Evolutionary conservation across 2,797 vertebrate genomes (phyloP).

Genomic region (Podarcis lilfordi): DNA sequence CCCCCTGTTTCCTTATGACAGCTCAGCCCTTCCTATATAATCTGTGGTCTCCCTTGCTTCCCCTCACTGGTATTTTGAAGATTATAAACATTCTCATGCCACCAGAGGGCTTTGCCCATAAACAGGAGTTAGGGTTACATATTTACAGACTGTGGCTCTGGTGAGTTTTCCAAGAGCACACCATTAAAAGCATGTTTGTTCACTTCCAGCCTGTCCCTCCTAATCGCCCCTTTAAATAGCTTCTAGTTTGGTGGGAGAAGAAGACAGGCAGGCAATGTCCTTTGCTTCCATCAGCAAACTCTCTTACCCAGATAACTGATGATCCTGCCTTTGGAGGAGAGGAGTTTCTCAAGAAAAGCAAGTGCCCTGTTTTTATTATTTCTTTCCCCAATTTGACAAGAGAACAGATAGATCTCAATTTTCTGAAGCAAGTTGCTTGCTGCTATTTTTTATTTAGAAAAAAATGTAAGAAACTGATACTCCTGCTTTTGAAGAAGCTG

Average conservation of each 20-base stretch:
- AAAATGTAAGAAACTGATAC: not conserved
- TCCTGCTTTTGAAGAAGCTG: conserved; percentile 28
- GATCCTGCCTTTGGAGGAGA: not conserved
- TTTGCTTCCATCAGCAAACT: conserved; percentile 1
- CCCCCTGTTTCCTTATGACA: not conserved
- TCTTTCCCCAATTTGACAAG: conserved; percentile 20
- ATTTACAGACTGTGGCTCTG: conserved; percentile 24
- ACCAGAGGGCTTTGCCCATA: conserved; percentile 6
- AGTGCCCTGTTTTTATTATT: conserved; percentile 11
- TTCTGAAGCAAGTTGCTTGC: not conserved
- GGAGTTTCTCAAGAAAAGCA: conserved; percentile 17
- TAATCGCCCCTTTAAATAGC: conserved; percentile 11
- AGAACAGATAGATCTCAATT: conserved; percentile 38
- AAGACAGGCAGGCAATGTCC: not conserved
- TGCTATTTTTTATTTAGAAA: conserved; percentile 3
- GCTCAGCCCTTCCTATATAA: not conserved
- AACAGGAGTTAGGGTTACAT: conserved; percentile 1
- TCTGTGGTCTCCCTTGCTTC: conserved; percentile 22
- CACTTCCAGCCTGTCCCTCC: conserved; percentile 6
- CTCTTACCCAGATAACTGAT: not conserved
- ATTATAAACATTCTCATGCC: conserved; percentile 6
- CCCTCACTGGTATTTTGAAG: not conserved
- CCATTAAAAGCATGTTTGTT: not conserved
- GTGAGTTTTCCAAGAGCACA: rapidly evolving
- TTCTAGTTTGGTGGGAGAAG: not conserved